Percentiles rank a stretch among this genome's conserved stretches.
phyloP scores from a whole-genome alignment of 2,113 vertebrate species.

The Piaya cayana region DNA sequence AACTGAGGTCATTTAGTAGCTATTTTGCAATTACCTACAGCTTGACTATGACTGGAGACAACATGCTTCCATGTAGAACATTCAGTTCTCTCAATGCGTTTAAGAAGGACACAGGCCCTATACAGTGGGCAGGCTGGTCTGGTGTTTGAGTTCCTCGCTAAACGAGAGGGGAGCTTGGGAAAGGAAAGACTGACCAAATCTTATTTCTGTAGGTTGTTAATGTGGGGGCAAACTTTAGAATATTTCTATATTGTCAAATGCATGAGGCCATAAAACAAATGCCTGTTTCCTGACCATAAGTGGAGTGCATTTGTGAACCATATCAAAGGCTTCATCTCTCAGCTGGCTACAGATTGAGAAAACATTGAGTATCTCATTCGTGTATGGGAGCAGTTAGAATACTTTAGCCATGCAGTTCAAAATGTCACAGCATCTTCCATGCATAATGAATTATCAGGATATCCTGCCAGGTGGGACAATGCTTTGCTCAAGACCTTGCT shows the following conservation, averaged over 20 bases:
- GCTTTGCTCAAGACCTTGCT: neutral
- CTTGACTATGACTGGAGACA: neutral
- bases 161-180: neutral
- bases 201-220: neutral
- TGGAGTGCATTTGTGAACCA: neutral
- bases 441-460: neutral
- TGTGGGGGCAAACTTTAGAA: neutral
- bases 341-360: neutral
- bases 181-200: neutral
- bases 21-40: neutral
- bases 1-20: neutral
- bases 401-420: neutral
- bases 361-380: neutral
- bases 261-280: neutral
- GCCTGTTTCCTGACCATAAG: neutral
- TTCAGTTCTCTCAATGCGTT: neutral
- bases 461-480: neutral
- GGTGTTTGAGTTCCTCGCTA: neutral
- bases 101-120: neutral
- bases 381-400: constrained; percentile 3
- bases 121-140: neutral
- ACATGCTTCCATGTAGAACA: fast-evolving
- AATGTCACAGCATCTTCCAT: neutral
- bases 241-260: neutral
- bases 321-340: neutral